Evolutionary conservation across 2,797 vertebrate genomes (phyloP).

Genomic region (Acanthopagrus latus): DNA sequence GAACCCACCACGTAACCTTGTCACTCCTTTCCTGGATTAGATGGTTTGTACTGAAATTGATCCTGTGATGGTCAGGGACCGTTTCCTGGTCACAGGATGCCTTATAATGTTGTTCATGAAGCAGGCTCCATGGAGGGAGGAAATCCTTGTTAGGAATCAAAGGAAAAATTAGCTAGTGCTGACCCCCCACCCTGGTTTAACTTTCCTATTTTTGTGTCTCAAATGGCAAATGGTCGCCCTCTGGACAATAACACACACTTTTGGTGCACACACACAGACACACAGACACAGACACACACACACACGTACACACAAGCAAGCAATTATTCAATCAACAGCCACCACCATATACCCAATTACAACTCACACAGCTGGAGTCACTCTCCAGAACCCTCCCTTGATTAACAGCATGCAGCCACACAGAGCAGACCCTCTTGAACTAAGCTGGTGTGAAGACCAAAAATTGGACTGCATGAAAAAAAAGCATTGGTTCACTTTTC

Average conservation of each 20-base stretch:
- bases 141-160: constrained; percentile 75
- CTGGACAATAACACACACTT: not conserved
- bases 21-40: constrained; percentile 15
- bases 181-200: constrained; percentile 46
- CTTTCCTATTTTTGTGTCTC: constrained; percentile 30
- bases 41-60: constrained; percentile 7
- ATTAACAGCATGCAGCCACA: constrained; percentile 31
- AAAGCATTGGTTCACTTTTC: not conserved
- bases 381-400: constrained; percentile 19
- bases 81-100: constrained; percentile 72
- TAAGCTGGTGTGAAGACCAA: not conserved
- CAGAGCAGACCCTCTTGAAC: not conserved
- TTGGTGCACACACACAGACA: not conserved
- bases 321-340: constrained; percentile 22
- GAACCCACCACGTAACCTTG: not conserved
- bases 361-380: constrained; percentile 37
- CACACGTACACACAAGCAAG: constrained; percentile 11
- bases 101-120: constrained; percentile 73
- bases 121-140: constrained; percentile 56
- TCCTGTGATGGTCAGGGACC: constrained; percentile 53
- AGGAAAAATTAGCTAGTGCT: constrained; percentile 60
- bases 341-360: constrained; percentile 1
- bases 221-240: constrained; percentile 4
- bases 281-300: not conserved
- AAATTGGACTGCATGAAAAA: not conserved